Base-by-base conservation (phyloP, 92 coral and sea anemone species). In the Zoanthus sansibaricus region DNA sequence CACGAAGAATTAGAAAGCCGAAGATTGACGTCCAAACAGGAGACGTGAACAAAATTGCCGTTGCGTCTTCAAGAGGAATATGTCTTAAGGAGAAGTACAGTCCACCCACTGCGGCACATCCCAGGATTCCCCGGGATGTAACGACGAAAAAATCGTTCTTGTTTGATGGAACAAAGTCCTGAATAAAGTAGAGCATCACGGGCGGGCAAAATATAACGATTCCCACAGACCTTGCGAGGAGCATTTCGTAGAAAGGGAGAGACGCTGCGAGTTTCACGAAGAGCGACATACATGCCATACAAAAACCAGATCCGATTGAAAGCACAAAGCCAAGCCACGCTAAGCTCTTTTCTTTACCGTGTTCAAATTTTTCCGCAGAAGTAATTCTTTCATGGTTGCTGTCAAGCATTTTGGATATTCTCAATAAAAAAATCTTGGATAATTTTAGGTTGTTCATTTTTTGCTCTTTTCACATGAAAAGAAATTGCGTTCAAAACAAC, bases 31-130 rank as follows among this genome's bases (percentile, higher is more conserved):
- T 91, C 71, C 88, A 91, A n/a, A 95, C 87, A 0, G 96, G 96
- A 30, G 93, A 76, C 1, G 96, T 89, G 62, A 89, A 95, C 54
- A 87, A 55, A 12, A 95, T 77, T 5, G 92, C 94, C 17, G 94
- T 93, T 6, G 98, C 94, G 49, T 95, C 98, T 0, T 92, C 88
- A 42, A 95, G 47, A 16, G 96, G 93, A 92, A 95, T 93, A 84
- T 89, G 90, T 31, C 91, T 87, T 0, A 93, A 69, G 1, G 98
- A 88, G 58, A 91, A 93, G 48, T 87, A 44, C 73, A 86, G 76
- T 5, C 79, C 58, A 47, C 51, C 44, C 88, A 91, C 86, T 25
- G 87, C 91, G 0, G 17, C 86, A 72, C 17, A 85, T 64, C 6
- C 96, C 92, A 75, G 79, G 16, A 4, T 72, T 10, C 25, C 94